These are phyloP conservation scores for Ctenomys sociabilis DNA, from an alignment of 2,113 vertebrate species.

Conservation along the genomic window DNA sequence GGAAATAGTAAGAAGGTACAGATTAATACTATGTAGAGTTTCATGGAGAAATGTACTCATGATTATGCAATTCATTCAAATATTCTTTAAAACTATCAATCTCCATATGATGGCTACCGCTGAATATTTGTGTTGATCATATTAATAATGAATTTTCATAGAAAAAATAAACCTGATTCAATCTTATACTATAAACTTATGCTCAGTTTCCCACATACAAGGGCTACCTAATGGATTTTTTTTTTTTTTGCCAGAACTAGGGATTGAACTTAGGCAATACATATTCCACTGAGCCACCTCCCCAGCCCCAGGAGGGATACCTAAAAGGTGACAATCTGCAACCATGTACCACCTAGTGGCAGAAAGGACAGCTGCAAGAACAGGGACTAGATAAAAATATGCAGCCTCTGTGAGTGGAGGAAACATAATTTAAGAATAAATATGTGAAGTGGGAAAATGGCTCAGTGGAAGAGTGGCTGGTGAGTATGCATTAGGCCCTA, in stretches of 20 bases:
- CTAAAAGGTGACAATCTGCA: conserved; percentile 27
- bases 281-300: too few species aligned
- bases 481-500: not conserved
- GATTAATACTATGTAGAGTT: conserved; percentile 18
- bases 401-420: not conserved
- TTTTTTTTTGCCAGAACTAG: too few species aligned
- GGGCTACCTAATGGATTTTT: not conserved
- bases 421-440: conserved; percentile 20
- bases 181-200: not conserved
- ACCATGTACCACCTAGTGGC: conserved; percentile 9
- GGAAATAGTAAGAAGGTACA: conserved; percentile 11
- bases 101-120: not conserved
- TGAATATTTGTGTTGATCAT: not conserved
- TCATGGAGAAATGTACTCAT: conserved; percentile 19
- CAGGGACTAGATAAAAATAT: conserved; percentile 27
- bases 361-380: conserved; percentile 61
- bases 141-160: conserved; percentile 54
- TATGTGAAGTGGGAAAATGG: not conserved
- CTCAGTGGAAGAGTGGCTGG: not conserved
- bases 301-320: too few species aligned
- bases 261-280: too few species aligned
- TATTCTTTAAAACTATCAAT: not conserved
- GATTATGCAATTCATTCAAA: not conserved
- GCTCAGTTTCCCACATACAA: not conserved
- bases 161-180: conserved; percentile 1